Percentiles rank a stretch among this genome's conserved stretches.
Evolutionary conservation across 2,888 invertebrate genomes (phyloP).

Genomic region (Anodontia alba): DNA sequence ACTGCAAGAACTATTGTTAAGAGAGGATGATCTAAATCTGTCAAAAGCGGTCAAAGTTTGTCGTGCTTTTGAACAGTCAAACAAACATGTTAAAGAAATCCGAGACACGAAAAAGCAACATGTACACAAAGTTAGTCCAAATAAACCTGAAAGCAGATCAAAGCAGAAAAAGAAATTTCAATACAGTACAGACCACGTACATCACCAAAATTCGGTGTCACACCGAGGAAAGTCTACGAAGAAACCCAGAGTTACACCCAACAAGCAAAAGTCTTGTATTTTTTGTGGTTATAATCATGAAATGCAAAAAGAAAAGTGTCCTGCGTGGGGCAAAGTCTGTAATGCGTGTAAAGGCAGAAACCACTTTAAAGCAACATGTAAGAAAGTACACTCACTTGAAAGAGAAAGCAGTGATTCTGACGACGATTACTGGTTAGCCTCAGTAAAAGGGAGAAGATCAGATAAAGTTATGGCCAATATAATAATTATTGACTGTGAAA

Average conservation of each 20-base stretch:
- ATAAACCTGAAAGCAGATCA: background rate
- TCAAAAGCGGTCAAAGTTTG: conserved; percentile 40
- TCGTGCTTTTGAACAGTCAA: conserved; percentile 52
- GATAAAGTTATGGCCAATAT: conserved; percentile 21
- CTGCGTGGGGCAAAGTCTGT: too few relatives aligned
- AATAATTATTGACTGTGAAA: conserved; percentile 30
- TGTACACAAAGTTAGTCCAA: conserved; percentile 8
- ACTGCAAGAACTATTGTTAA: conserved; percentile 46
- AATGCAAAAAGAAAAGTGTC: conserved; percentile 46
- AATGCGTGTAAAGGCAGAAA: conserved; percentile 51
- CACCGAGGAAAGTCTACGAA: background rate
- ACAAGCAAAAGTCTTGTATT: conserved; percentile 30
- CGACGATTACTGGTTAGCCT: conserved; percentile 23
- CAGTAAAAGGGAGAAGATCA: background rate
- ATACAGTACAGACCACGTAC: background rate
- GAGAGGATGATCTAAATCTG: conserved; percentile 45
- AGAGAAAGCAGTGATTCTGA: conserved; percentile 13
- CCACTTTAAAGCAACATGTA: conserved; percentile 47
- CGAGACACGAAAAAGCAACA: conserved; percentile 26
- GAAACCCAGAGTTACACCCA: background rate
- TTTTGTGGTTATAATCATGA: conserved; percentile 58
- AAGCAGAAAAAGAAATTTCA: background rate
- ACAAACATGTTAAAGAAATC: conserved; percentile 48
- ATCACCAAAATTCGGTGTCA: background rate
- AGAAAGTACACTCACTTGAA: conserved; percentile 28